A percentile compares a stretch with the other conserved stretches of the same genome.
phyloP scores from a whole-genome alignment of 2,797 vertebrate genomes.

The Centropyge bicolor region DNA sequence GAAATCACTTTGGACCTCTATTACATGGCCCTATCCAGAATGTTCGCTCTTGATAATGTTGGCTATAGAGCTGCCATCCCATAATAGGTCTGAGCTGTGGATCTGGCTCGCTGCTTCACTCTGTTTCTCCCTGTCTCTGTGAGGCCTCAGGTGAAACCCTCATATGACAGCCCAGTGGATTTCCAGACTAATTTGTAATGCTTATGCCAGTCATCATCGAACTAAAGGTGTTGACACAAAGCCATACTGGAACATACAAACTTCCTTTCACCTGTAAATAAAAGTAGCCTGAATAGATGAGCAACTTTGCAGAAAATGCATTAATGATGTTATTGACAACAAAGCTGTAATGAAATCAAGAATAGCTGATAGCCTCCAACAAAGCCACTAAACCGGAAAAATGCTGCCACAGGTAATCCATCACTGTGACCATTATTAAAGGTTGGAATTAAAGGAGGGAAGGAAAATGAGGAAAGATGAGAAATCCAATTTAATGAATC shows the following conservation, averaged over 20 bases:
- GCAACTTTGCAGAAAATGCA: not conserved
- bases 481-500: not conserved
- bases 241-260: not conserved
- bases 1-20: slow-evolving; percentile 68
- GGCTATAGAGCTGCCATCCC: slow-evolving; percentile 35
- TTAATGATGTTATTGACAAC: not conserved
- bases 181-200: not conserved
- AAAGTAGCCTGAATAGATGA: not conserved
- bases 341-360: not conserved
- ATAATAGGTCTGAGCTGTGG: slow-evolving; percentile 40
- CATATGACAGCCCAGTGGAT: not conserved
- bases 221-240: not conserved
- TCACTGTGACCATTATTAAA: not conserved
- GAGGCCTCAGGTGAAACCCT: not conserved
- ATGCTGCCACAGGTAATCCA: too few species aligned
- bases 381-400: not conserved
- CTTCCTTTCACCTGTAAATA: not conserved
- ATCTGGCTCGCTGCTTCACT: slow-evolving; percentile 11
- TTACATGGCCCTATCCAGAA: slow-evolving; percentile 50
- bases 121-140: slow-evolving; percentile 2
- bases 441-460: not conserved
- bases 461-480: not conserved
- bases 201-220: not conserved
- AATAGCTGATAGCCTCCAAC: not conserved
- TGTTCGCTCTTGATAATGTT: slow-evolving; percentile 30